Evolutionary conservation across 2,113 vertebrate species (phyloP).

Genomic region (Collichthys lucidus): DNA sequence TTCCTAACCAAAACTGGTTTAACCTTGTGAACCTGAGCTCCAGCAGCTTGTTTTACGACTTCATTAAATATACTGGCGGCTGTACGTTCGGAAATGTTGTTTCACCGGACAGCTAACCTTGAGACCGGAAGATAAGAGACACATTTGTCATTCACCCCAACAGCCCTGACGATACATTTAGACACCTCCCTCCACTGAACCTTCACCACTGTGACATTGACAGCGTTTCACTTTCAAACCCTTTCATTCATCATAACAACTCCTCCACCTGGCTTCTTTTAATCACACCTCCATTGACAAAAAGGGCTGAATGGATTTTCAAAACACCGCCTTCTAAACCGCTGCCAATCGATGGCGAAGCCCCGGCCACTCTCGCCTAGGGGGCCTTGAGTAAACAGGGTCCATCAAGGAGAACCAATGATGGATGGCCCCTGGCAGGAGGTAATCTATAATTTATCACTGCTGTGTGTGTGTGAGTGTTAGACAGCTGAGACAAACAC

Average conservation of each 20-base stretch:
- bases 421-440: constrained; percentile 65
- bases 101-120: constrained; percentile 49
- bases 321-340: constrained; percentile 18
- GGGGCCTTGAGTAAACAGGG: constrained; percentile 50
- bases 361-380: not conserved
- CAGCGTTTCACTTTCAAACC: constrained; percentile 32
- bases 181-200: constrained; percentile 23
- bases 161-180: constrained; percentile 10
- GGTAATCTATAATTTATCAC: constrained; percentile 73
- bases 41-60: constrained; percentile 21
- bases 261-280: constrained; percentile 25
- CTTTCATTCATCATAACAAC: constrained; percentile 22
- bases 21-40: not conserved
- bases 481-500: constrained; percentile 55
- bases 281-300: constrained; percentile 37
- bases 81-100: constrained; percentile 2
- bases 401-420: constrained; percentile 58
- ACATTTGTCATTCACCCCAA: constrained; percentile 32
- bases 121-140: constrained; percentile 41
- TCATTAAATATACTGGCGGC: constrained; percentile 14
- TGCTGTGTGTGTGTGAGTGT: constrained; percentile 27
- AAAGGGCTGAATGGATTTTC: constrained; percentile 24
- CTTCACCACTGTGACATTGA: constrained; percentile 40
- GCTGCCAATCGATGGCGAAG: constrained; percentile 52
- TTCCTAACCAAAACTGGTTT: not conserved